phyloP scores from a whole-genome alignment of 2,888 invertebrate species.

The Torymus auratus region DNA sequence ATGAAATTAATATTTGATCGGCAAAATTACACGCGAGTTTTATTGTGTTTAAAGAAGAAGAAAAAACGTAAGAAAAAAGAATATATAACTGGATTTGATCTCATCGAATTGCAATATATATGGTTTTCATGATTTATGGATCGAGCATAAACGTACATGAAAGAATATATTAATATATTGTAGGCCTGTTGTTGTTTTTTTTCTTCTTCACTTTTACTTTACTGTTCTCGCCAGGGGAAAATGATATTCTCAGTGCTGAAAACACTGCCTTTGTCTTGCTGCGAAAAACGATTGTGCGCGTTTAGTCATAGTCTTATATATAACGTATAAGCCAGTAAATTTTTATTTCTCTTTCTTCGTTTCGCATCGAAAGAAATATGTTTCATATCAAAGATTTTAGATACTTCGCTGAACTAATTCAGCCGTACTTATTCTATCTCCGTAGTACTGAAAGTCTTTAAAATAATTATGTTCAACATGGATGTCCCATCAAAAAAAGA shows the following conservation, averaged over 20 bases:
- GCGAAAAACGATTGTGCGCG: background rate
- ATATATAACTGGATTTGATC: background rate
- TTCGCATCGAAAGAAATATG: background rate
- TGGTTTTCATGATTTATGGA: background rate
- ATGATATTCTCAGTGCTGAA: conserved; percentile 9
- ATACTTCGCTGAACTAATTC: background rate
- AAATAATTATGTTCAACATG: background rate
- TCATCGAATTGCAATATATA: background rate
- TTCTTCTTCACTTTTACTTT: background rate
- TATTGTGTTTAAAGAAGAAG: too few relatives aligned
- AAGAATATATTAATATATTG: too few relatives aligned
- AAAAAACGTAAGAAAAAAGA: too few relatives aligned
- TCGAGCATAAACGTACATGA: background rate
- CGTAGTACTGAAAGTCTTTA: conserved; percentile 5
- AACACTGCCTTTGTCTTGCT: conserved; percentile 25
- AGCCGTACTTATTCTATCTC: background rate
- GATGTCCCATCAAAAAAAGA: background rate
- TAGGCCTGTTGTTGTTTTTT: background rate
- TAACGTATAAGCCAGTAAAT: conserved; percentile 26
- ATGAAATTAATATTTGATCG: too few relatives aligned
- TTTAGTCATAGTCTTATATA: conserved; percentile 18
- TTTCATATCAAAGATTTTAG: conserved; percentile 7
- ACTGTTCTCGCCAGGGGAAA: background rate
- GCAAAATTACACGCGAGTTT: too few relatives aligned
- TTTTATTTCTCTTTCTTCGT: background rate